phyloP scores from a whole-genome alignment of 2,113 vertebrate genomes.

The Cavia porcellus region DNA sequence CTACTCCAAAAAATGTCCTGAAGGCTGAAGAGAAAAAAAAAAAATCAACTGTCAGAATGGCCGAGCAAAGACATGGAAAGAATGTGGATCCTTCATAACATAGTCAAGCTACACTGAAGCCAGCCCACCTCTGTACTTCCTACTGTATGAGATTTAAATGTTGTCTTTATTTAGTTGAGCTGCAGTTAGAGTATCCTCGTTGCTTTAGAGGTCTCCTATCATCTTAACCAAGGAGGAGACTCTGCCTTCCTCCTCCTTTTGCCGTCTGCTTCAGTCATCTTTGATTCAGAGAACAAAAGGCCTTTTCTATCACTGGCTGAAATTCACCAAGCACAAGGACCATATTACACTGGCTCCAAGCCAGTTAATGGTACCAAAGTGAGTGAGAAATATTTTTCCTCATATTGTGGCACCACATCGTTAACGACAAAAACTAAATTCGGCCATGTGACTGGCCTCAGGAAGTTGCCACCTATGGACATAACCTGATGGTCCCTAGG shows the following conservation, averaged over 20 bases:
- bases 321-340: neutral
- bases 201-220: neutral
- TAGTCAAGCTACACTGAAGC: neutral
- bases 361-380: neutral
- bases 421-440: neutral
- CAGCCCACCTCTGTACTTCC: neutral
- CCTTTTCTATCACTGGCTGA: neutral
- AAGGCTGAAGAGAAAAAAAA: neutral
- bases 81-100: neutral
- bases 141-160: neutral
- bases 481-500: neutral
- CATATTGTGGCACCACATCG: neutral
- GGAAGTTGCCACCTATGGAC: neutral
- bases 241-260: neutral
- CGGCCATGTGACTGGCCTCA: neutral
- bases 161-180: neutral
- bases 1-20: neutral
- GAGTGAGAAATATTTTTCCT: neutral
- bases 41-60: neutral
- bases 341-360: neutral
- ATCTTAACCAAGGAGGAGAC: neutral
- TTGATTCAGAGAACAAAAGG: conserved; percentile 11
- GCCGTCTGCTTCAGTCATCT: neutral
- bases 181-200: neutral
- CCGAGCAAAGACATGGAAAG: neutral